A percentile compares a stretch with the other conserved stretches of the same genome.
These are phyloP conservation scores for Tachystola acroxantha DNA, from an alignment of 2,888 invertebrate genomes.

Conservation along the genomic window DNA sequence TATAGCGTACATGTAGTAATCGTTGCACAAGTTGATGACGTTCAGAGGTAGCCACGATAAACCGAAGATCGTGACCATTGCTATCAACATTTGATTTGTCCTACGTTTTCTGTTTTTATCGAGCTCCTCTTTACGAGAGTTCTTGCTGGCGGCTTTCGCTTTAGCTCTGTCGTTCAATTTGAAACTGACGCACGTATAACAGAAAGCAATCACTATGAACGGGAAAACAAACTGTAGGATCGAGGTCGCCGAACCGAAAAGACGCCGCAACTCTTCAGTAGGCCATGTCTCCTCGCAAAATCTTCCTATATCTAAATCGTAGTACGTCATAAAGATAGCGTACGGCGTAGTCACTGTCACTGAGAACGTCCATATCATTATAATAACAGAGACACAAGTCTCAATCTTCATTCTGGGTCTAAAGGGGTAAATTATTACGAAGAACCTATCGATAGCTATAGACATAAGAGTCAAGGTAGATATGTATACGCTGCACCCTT, in stretches of 20 bases:
- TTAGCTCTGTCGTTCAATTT: constrained; percentile 90
- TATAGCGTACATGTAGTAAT: constrained; percentile 85
- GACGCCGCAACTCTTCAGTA: constrained; percentile 84
- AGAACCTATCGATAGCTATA: constrained; percentile 97
- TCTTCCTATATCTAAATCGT: constrained; percentile 62
- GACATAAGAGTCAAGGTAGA: constrained; percentile 97
- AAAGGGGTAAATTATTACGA: constrained; percentile 98
- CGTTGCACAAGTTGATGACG: constrained; percentile 90
- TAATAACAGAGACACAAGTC: constrained; percentile 90
- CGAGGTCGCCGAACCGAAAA: constrained; percentile 93
- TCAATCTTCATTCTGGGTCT: constrained; percentile 93
- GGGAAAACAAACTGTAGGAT: constrained; percentile 96
- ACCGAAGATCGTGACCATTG: constrained; percentile 98
- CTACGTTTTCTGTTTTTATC: constrained; percentile 93
- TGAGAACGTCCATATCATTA: constrained; percentile 94
- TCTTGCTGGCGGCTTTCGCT: constrained; percentile 90
- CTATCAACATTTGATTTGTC: constrained; percentile 97
- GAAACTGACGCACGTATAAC: constrained; percentile 94
- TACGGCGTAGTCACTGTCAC: constrained; percentile 94
- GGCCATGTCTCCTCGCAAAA: constrained; percentile 97
- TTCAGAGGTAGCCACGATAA: constrained; percentile 98
- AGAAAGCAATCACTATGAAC: constrained; percentile 94
- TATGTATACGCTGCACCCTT: constrained; percentile 98
- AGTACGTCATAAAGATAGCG: constrained; percentile 88
- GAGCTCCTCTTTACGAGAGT: constrained; percentile 91